Evolutionary conservation across 2,113 vertebrate species (phyloP), one percentile per base, ranked within the genome.

Genomic region (Rhinoderma darwinii): DNA sequence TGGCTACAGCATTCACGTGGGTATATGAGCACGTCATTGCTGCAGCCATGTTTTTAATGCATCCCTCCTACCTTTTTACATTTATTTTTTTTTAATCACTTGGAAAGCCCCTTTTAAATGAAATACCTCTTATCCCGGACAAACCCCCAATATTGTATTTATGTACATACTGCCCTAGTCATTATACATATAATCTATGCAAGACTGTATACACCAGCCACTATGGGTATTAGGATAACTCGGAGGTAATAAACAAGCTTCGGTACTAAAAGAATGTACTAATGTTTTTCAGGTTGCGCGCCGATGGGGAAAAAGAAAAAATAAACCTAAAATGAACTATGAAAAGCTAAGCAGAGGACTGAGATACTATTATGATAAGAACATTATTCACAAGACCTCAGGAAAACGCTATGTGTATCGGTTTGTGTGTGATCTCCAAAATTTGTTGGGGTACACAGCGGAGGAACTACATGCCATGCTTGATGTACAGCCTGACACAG

Each of bases 281-380:
- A 32, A 3, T 30, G 30, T 32, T 70, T 32, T 68, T 22, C 88
- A 96, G 96, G 96, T 97, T 89, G 96, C 96, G 0, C 94, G 96
- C 17, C 93, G 96, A 7, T 97, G 96, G 96, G 96, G 96, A 0
- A 94, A 95, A 77, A 93, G 96, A 88, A 97, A 97, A 88, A 97
- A 97, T 87, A 97, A 97, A 86, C 96, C 96, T 76, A 97, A 97
- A 93, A 97, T 97, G 96, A 97, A 97, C 93, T 97, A 97, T 2
- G 96, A 97, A 91, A 97, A 97, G 91, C 92, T 97, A 73, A 97
- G 96, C 90, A 93, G 96, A 0, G 96, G 96, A 0, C 82, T 97
- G 12, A 95, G 96, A 88, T 97, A 97, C 61, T 97, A 97, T 50
- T 97, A 97, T 0, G 96, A 97, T 93, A 97, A 97, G 91, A 97